Percentiles rank a stretch among this genome's conserved stretches.
phyloP scores from a whole-genome alignment of 2,113 vertebrate genomes.

The Mystacornis crossleyi region DNA sequence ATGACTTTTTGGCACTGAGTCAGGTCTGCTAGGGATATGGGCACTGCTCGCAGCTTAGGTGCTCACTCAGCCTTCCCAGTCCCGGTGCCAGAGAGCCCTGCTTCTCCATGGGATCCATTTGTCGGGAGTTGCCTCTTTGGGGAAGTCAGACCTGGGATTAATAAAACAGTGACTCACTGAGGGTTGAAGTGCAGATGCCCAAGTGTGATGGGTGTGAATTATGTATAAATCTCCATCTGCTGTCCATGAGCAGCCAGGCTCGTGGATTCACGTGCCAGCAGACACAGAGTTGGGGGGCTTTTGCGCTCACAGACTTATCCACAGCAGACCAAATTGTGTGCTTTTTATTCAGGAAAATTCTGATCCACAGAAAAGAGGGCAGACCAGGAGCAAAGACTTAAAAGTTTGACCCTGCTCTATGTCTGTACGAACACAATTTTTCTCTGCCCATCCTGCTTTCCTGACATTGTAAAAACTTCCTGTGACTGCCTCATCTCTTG shows the following conservation, averaged over 20 bases:
- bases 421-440: not conserved
- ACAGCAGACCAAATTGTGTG: not conserved
- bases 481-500: not conserved
- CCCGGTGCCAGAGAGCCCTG: not conserved
- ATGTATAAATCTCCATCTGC: not conserved
- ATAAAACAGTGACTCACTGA: not conserved
- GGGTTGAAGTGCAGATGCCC: not conserved
- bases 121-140: not conserved
- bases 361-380: not conserved
- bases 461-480: not conserved
- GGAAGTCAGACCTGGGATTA: not conserved
- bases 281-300: not conserved
- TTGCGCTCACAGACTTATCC: not conserved
- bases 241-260: not conserved
- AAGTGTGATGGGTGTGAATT: not conserved
- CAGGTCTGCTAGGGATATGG: not conserved
- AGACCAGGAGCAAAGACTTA: not conserved
- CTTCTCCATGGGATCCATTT: rapidly evolving
- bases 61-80: not conserved
- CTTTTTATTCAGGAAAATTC: not conserved
- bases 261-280: rapidly evolving
- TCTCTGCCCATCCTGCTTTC: not conserved
- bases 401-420: not conserved
- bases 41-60: not conserved
- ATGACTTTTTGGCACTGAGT: not conserved